phyloP scores from a whole-genome alignment of 37 sponge, comb jelly and placozoan species.

The Dysidea cf. avara region DNA sequence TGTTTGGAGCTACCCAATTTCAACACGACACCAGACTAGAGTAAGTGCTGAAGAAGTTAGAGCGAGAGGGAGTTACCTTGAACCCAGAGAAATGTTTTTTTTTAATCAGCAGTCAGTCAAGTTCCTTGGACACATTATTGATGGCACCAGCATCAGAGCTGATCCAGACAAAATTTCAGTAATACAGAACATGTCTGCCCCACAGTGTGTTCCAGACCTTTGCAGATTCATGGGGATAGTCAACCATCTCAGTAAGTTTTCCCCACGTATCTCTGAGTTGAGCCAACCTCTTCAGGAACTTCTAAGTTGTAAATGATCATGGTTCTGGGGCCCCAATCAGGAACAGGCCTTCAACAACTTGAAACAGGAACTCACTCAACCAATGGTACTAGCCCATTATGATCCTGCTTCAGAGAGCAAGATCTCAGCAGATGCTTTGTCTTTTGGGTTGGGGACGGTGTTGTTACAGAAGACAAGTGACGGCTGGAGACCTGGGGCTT shows the following conservation, averaged over 20 bases:
- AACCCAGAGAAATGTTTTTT: slow-evolving; percentile 28
- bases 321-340: slow-evolving; percentile 45
- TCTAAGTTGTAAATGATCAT: slow-evolving; percentile 28
- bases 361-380: slow-evolving; percentile 14
- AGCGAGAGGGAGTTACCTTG: slow-evolving; percentile 21
- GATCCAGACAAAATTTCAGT: slow-evolving; percentile 43
- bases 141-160: slow-evolving; percentile 15
- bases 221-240: too few relatives aligned
- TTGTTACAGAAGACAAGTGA: too few relatives aligned
- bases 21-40: too few relatives aligned
- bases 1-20: too few relatives aligned
- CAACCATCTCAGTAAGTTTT: too few relatives aligned
- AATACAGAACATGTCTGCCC: slow-evolving; percentile 29
- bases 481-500: too few relatives aligned
- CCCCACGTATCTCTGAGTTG: slow-evolving; percentile 8
- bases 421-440: slow-evolving; percentile 31
- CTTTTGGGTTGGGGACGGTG: slow-evolving; percentile 5
- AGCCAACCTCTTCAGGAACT: slow-evolving; percentile 33
- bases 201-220: slow-evolving; percentile 11
- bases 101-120: too few relatives aligned
- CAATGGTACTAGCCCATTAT: slow-evolving; percentile 19
- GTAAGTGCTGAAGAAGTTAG: too few relatives aligned
- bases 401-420: slow-evolving; percentile 17
- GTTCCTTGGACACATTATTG: slow-evolving; percentile 40
- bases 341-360: slow-evolving; percentile 26